Percentiles rank a stretch among this genome's conserved stretches.
These are phyloP conservation scores for Dryocosmus kuriphilus DNA, from an alignment of 2,888 invertebrate genomes.

Conservation along the genomic window DNA sequence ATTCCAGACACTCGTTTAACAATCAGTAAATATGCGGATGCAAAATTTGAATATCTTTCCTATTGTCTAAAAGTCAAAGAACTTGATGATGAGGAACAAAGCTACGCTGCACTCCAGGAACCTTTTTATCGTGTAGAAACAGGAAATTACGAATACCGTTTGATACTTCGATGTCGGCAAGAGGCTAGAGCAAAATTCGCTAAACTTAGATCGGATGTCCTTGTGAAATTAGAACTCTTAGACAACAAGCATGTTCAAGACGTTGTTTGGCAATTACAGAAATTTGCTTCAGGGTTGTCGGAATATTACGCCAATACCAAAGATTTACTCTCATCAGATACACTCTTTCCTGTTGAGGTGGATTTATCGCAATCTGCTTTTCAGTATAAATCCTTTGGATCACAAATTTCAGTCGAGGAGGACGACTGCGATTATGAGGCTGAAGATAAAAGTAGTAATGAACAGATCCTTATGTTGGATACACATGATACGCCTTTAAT, in stretches of 20 bases:
- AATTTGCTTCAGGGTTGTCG: constrained; percentile 91
- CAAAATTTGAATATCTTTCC: constrained; percentile 99
- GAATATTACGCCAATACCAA: constrained; percentile 87
- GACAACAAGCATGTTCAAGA: constrained; percentile 99
- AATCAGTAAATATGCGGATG: constrained; percentile 98
- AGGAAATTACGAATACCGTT: constrained; percentile 99
- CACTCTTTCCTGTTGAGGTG: constrained; percentile 96
- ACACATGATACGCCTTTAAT: constrained; percentile 58
- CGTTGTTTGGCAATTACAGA: constrained; percentile 90
- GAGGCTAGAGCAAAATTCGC: constrained; percentile 93
- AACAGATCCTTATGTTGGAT: constrained; percentile 62
- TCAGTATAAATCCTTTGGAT: constrained; percentile 87
- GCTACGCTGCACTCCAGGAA: constrained; percentile 94
- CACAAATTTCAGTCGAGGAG: constrained; percentile 65
- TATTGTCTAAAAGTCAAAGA: constrained; percentile 99
- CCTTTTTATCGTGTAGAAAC: constrained; percentile 98
- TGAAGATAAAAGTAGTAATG: constrained; percentile 55
- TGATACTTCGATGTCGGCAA: constrained; percentile 96
- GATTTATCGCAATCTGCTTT: constrained; percentile 95
- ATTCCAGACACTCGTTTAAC: constrained; percentile 99
- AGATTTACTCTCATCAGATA: constrained; percentile 86
- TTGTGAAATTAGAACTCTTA: constrained; percentile 97
- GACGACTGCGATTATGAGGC: constrained; percentile 62
- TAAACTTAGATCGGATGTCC: constrained; percentile 90
- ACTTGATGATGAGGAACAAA: constrained; percentile 99